Percentiles rank a stretch among this genome's conserved stretches.
phyloP scores from a whole-genome alignment of 2,113 vertebrate genomes.

The Otus sunia region DNA sequence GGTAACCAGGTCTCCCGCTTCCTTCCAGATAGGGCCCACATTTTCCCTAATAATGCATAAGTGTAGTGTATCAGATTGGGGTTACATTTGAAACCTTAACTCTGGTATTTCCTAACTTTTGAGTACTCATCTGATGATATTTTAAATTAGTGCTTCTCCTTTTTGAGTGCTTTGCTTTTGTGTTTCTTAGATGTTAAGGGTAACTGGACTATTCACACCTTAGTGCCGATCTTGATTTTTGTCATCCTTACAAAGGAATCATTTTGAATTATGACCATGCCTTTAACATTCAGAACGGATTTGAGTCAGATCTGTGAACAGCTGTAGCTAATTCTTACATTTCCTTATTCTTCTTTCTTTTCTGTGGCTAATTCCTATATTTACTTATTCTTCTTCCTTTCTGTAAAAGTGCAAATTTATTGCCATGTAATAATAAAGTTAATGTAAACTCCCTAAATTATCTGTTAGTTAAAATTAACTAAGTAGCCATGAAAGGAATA shows the following conservation, averaged over 20 bases:
- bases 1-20: no score
- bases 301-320: background rate
- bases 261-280: background rate
- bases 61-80: accelerated
- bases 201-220: background rate
- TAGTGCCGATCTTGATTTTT: background rate
- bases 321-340: background rate
- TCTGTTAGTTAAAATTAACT: background rate
- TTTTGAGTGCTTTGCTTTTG: background rate
- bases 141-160: background rate
- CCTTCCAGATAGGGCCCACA: no score
- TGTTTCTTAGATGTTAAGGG: background rate
- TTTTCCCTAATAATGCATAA: background rate
- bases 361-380: background rate
- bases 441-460: background rate
- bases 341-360: background rate
- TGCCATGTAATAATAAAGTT: background rate
- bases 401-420: background rate
- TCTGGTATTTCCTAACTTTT: background rate
- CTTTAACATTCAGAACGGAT: background rate
- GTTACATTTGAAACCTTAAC: background rate
- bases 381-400: background rate
- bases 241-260: background rate
- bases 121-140: background rate
- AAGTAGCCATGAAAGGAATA: background rate